Conservation (phyloP, 1,140 invertebrate species). For the Plutomurus gul region DNA sequence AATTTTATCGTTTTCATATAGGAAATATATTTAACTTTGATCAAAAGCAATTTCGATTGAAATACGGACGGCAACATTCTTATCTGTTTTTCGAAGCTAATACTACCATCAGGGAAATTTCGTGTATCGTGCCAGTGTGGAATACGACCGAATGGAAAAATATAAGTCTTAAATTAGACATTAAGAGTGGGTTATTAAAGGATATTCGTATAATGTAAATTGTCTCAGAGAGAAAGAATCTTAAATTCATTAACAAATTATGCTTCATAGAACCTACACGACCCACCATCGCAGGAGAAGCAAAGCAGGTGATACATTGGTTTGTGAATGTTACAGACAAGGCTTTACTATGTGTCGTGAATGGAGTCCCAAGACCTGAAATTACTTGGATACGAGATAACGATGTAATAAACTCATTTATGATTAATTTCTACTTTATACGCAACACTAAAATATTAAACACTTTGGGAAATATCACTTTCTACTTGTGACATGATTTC, state of each 20-base stretch:
- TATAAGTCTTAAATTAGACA: neutral
- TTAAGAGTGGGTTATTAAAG: neutral
- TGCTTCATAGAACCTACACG: neutral
- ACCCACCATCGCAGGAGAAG: neutral
- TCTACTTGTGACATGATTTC: too few relatives aligned
- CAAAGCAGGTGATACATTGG: neutral
- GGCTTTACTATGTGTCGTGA: neutral
- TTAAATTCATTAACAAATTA: neutral
- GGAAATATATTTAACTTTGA: neutral
- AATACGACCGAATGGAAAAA: constrained; percentile 46
- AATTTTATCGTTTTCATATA: too few relatives aligned
- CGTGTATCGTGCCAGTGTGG: constrained; percentile 46
- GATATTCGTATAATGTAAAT: neutral
- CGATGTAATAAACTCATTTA: neutral
- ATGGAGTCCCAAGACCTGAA: constrained; percentile 20
- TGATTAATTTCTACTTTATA: neutral
- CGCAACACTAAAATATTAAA: neutral
- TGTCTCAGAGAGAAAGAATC: neutral
- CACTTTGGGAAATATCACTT: neutral
- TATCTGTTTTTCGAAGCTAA: neutral
- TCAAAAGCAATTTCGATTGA: neutral
- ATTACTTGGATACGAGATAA: constrained; percentile 40
- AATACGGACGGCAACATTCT: neutral
- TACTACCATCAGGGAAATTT: neutral
- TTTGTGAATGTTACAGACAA: constrained; percentile 38